phyloP scores from a whole-genome alignment of 2,797 vertebrate species.

The Sebastes trivittatus region DNA sequence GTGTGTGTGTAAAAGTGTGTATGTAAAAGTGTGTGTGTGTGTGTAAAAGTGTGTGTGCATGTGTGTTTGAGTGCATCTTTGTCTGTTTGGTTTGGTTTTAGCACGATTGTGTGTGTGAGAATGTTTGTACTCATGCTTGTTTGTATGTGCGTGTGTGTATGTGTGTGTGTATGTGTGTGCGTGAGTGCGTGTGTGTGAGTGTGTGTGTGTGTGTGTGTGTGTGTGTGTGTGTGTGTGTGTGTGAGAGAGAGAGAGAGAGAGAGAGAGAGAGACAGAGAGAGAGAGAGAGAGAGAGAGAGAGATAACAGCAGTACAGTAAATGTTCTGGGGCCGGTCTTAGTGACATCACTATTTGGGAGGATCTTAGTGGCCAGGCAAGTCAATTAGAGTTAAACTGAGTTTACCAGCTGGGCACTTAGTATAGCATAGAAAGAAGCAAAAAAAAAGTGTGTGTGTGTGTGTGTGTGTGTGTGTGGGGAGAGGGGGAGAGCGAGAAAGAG shows the following conservation, averaged over 20 bases:
- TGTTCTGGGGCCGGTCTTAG: conserved; percentile 46
- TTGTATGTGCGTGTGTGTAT: background rate
- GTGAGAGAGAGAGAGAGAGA: too few species aligned
- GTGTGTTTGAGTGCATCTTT: background rate
- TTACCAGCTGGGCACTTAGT: conserved; percentile 78
- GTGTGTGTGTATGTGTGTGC: background rate
- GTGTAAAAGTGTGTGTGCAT: background rate
- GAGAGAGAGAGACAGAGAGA: too few species aligned
- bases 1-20: background rate
- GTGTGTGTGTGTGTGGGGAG: conserved; percentile 42
- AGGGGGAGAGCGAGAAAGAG: conserved; percentile 45
- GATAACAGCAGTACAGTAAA: conserved; percentile 32
- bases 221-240: conserved; percentile 3
- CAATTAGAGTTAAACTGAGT: conserved; percentile 83
- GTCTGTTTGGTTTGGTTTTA: background rate
- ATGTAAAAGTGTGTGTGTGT: background rate
- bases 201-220: conserved; percentile 15
- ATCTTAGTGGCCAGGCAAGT: conserved; percentile 82
- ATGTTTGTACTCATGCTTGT: background rate
- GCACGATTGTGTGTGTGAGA: background rate
- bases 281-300: conserved; percentile 6
- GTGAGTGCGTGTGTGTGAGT: background rate
- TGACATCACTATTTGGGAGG: conserved; percentile 82
- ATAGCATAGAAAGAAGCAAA: conserved; percentile 5
- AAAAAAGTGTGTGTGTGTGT: conserved; percentile 36